These are phyloP conservation scores for Cirrhinus molitorella DNA, from an alignment of 2,797 vertebrate species.

Conservation along the genomic window DNA sequence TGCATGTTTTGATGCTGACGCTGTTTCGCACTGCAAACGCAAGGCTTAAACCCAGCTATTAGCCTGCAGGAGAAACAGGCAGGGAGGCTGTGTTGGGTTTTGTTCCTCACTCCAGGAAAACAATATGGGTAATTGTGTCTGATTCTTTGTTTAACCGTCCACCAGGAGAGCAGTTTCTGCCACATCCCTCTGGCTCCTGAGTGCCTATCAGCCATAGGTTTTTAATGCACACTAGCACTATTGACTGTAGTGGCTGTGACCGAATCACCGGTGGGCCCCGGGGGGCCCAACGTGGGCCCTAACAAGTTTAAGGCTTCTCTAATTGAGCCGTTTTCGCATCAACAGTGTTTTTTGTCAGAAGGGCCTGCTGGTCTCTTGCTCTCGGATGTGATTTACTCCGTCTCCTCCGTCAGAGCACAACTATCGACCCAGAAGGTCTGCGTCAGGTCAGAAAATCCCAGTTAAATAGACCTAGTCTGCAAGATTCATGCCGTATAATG, in stretches of 20 bases:
- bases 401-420: conserved; percentile 59
- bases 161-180: conserved; percentile 78
- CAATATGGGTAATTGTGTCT: conserved; percentile 76
- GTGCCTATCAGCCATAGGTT: conserved; percentile 74
- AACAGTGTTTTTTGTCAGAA: conserved; percentile 76
- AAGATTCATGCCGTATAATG: conserved; percentile 38
- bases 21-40: conserved; percentile 62
- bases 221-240: conserved; percentile 79
- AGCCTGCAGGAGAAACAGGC: conserved; percentile 69
- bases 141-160: conserved; percentile 81
- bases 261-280: conserved; percentile 60
- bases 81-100: conserved; percentile 63
- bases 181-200: conserved; percentile 71
- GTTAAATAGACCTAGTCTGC: neutral
- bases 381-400: conserved; percentile 64
- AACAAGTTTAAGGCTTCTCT: conserved; percentile 76
- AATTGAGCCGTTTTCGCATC: conserved; percentile 83
- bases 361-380: conserved; percentile 65
- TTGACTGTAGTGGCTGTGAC: conserved; percentile 71
- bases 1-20: conserved; percentile 70
- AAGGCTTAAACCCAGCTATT: conserved; percentile 72
- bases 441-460: conserved; percentile 52
- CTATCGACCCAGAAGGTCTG: conserved; percentile 69
- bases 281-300: conserved; percentile 69
- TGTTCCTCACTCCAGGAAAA: conserved; percentile 75